Percentiles rank a stretch among this genome's conserved stretches.
These are phyloP conservation scores for Apogon hyalosoma DNA, from an alignment of 2,797 vertebrate species.

Conservation along the genomic window DNA sequence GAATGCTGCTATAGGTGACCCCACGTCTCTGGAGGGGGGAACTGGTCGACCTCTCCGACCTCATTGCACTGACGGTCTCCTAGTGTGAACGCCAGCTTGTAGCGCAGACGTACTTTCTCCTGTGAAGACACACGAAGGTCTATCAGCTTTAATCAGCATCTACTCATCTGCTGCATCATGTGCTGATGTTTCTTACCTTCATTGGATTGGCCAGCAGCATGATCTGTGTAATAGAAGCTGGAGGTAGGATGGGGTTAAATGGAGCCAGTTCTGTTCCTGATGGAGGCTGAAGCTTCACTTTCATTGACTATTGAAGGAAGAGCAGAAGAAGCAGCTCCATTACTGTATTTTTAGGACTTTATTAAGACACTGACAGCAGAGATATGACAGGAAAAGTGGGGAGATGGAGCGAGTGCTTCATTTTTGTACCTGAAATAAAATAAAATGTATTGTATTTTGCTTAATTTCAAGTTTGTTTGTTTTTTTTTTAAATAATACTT, in stretches of 20 bases:
- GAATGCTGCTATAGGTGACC: slow-evolving; percentile 81
- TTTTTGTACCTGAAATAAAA: too few relatives aligned
- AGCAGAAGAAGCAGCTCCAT: neutral
- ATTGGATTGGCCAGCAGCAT: slow-evolving; percentile 94
- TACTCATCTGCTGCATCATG: neutral
- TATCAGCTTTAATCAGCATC: neutral
- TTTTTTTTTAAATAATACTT: too few relatives aligned
- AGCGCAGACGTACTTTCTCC: slow-evolving; percentile 95
- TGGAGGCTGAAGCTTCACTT: slow-evolving; percentile 95
- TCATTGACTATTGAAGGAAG: slow-evolving; percentile 89
- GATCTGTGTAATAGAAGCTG: slow-evolving; percentile 94
- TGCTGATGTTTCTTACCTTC: slow-evolving; percentile 81
- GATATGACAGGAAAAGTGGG: too few relatives aligned
- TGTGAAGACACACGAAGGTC: slow-evolving; percentile 61
- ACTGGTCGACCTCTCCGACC: slow-evolving; percentile 94
- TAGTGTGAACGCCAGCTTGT: slow-evolving; percentile 90
- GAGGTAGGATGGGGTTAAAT: slow-evolving; percentile 92
- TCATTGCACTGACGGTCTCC: slow-evolving; percentile 90
- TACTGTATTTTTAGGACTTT: neutral
- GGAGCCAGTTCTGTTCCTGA: slow-evolving; percentile 92
- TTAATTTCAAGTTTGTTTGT: too few relatives aligned
- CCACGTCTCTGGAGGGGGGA: slow-evolving; percentile 91
- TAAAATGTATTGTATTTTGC: too few relatives aligned
- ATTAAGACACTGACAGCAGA: neutral
- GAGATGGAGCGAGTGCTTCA: too few relatives aligned